Percentiles rank a stretch among this genome's conserved stretches.
phyloP scores from a whole-genome alignment of 2,888 invertebrate genomes.

The Lasioglossum calceatum region DNA sequence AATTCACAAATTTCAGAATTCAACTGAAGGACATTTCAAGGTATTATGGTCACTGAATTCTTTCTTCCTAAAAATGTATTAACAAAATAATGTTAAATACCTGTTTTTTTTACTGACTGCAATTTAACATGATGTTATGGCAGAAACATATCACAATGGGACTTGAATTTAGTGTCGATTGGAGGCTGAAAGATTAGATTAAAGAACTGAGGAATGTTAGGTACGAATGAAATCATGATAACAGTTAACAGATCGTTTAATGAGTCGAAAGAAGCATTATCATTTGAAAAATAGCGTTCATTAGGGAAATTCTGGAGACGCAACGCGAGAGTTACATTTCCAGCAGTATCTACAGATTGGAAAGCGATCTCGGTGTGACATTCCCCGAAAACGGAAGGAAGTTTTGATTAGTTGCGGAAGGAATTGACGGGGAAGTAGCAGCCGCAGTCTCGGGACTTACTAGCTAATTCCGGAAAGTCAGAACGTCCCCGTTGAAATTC shows the following conservation, averaged over 20 bases:
- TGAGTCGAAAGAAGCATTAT: not conserved
- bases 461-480: slow-evolving; percentile 73
- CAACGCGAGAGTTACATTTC: not conserved
- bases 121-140: too few species aligned
- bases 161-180: too few species aligned
- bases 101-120: too few species aligned
- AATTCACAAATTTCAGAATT: too few species aligned
- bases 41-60: not conserved
- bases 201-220: too few species aligned
- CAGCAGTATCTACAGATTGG: slow-evolving; percentile 41
- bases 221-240: too few species aligned
- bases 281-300: not conserved
- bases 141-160: too few species aligned
- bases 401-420: slow-evolving; percentile 78
- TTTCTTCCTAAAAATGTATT: too few species aligned
- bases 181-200: too few species aligned
- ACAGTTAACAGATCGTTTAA: not conserved
- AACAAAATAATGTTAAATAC: too few species aligned
- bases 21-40: not conserved
- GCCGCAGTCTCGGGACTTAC: slow-evolving; percentile 53
- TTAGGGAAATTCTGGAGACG: not conserved
- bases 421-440: slow-evolving; percentile 74
- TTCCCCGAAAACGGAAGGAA: slow-evolving; percentile 68
- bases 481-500: slow-evolving; percentile 67
- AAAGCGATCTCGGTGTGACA: slow-evolving; percentile 46